Base-by-base conservation (phyloP, 1,140 invertebrate genomes). In the Drosophila willistoni region DNA sequence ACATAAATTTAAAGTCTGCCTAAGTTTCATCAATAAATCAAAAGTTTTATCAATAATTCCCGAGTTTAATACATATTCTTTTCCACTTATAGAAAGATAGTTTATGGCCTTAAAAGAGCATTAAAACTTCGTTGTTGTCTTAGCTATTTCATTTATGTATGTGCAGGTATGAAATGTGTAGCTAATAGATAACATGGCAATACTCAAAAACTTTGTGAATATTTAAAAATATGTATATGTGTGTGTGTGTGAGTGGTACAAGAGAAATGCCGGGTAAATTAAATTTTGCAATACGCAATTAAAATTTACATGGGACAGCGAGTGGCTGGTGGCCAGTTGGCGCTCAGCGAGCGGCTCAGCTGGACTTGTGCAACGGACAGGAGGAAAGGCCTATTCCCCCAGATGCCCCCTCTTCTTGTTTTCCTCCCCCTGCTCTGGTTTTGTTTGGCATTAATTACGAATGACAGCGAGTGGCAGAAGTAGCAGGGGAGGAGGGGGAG, bases 361-460 rank as follows among this genome's bases (percentile, higher is more conserved):
- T 13, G 5, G 44, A 51, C 44, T 59, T 36, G 56, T 59, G 56
- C 56, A 14, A 17, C 10, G 33, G 33, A 59, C 25, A 33, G 25
- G 17, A 51, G 44, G 7, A 17, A 3, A 12, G 56, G 33, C 14
- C 56, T 36, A 51, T 17, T 17, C 7, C 2, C 14, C n/a, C 1
- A 3, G 4, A 3, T n/a, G n/a, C n/a, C 42, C 42, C 14, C 44
- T 47, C 42, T 7, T 4, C 29, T 6, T 29, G 6, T 13, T 10
- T 9, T 9, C 14, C 44, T 9, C 44, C 6, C 25, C 29, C 29
- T 29, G 5, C 29, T 29, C 44, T 7, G 36, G 29, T 33, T 34
- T 34, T 62, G 66, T 19, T 19, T 36, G 65, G 66, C 76, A 83
- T 83, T 83, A 83, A 83, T 83, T 83, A 76, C 76, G 51, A 71